Percentiles rank a stretch among this genome's conserved stretches.
Conservation (phyloP, 2,797 vertebrate genomes). For the Catostomus latipinnis region DNA sequence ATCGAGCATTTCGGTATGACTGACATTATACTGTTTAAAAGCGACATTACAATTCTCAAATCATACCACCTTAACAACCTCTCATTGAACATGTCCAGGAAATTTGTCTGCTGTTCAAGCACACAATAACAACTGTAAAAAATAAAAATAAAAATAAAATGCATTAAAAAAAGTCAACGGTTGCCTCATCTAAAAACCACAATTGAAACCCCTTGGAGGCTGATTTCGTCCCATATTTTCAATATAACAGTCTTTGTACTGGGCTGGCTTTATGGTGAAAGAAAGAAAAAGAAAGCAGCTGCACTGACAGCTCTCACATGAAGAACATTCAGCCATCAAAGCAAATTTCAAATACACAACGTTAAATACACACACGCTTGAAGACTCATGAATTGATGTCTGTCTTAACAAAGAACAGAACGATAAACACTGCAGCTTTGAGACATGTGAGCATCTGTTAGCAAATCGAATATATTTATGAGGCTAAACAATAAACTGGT, state of each 20-base stretch:
- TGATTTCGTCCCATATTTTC: not conserved
- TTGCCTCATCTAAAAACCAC: not conserved
- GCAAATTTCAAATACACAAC: not conserved
- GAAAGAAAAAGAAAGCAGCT: not conserved
- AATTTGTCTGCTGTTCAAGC: not conserved
- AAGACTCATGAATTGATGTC: not conserved
- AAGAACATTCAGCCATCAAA: not conserved
- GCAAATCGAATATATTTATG: not conserved
- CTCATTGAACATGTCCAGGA: slow-evolving; percentile 6
- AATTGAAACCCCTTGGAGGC: not conserved
- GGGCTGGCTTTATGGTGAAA: not conserved
- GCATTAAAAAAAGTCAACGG: too few species aligned
- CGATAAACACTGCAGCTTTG: slow-evolving; percentile 4
- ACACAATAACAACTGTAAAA: not conserved
- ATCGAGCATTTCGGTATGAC: not conserved
- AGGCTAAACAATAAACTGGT: not conserved
- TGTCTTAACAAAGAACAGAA: slow-evolving; percentile 10
- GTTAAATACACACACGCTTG: not conserved
- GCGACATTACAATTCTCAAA: not conserved
- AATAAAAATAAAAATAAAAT: not conserved
- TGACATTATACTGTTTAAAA: not conserved
- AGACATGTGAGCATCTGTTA: not conserved
- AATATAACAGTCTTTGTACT: not conserved
- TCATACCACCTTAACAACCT: slow-evolving; percentile 25
- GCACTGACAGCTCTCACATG: not conserved